phyloP scores from a whole-genome alignment of 2,113 vertebrate species.

The Kryptolebias marmoratus region DNA sequence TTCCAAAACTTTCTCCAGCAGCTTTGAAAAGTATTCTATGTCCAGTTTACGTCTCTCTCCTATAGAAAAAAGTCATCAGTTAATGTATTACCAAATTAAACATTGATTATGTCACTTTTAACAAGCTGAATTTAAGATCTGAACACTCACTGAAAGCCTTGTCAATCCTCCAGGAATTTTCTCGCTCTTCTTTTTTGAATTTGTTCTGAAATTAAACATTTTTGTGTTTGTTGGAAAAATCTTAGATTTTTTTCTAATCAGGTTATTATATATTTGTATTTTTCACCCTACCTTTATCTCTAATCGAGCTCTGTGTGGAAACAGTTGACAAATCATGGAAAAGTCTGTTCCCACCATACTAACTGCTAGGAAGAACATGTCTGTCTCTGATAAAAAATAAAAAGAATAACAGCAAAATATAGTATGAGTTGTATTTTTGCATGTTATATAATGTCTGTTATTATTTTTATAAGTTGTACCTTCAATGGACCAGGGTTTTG shows the following conservation, averaged over 20 bases:
- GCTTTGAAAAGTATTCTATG: conserved; percentile 90
- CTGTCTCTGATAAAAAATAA: conserved; percentile 86
- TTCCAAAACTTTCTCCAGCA: conserved; percentile 89
- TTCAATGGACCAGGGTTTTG: conserved; percentile 94
- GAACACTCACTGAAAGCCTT: conserved; percentile 94
- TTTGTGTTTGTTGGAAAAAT: no score
- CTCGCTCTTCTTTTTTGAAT: conserved; percentile 95
- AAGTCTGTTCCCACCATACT: conserved; percentile 99
- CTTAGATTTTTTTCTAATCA: no score
- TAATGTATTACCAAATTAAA: not conserved
- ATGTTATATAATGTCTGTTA: not conserved
- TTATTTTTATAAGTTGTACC: conserved; percentile 67
- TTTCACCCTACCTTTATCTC: conserved; percentile 93
- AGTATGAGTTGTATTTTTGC: no score
- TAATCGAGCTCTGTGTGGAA: conserved; percentile 91
- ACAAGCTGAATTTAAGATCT: not conserved
- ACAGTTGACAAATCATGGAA: conserved; percentile 95
- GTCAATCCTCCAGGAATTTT: conserved; percentile 94
- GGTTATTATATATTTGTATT: not conserved
- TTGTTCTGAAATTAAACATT: conserved; percentile 85
- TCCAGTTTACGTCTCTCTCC: conserved; percentile 92
- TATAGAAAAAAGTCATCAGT: conserved; percentile 48
- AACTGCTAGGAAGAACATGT: conserved; percentile 98
- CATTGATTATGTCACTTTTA: not conserved
- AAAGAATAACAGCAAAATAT: not conserved